These are phyloP conservation scores for Eupsilia transversa DNA, from an alignment of 2,888 invertebrate genomes.

Conservation along the genomic window DNA sequence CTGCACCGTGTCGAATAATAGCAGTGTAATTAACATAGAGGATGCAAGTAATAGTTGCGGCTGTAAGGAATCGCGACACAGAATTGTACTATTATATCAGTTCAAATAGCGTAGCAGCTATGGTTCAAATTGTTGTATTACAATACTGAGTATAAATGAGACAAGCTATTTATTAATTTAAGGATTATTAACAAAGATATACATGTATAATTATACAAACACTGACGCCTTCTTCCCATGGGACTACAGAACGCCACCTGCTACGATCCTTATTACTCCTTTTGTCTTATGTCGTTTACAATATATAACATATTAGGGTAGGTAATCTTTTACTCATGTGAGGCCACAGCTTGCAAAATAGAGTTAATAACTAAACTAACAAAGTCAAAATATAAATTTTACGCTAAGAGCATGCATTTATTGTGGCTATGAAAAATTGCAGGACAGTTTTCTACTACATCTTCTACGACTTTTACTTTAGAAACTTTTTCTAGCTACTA, in stretches of 20 bases:
- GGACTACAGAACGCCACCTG: too few relatives aligned
- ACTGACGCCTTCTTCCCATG: too few relatives aligned
- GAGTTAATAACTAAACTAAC: not conserved
- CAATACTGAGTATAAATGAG: slow-evolving; percentile 18
- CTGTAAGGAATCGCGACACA: slow-evolving; percentile 47
- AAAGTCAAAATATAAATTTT: not conserved
- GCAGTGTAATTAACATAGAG: slow-evolving; percentile 31
- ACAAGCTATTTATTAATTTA: not conserved
- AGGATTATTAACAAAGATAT: not conserved
- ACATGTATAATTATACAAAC: too few relatives aligned
- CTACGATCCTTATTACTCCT: too few relatives aligned
- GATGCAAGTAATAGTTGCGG: slow-evolving; percentile 42
- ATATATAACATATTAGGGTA: not conserved
- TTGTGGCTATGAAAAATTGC: not conserved
- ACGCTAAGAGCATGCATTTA: not conserved
- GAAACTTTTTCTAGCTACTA: not conserved
- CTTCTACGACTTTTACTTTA: not conserved
- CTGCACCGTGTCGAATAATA: slow-evolving; percentile 33
- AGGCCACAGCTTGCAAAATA: not conserved
- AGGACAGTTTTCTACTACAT: not conserved
- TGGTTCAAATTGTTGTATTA: slow-evolving; percentile 13
- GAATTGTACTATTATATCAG: slow-evolving; percentile 40
- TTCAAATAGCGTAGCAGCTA: slow-evolving; percentile 28
- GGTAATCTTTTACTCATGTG: not conserved
- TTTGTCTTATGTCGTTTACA: not conserved